Evolutionary conservation across 2,888 invertebrate genomes (phyloP), one percentile per base, ranked within the genome.

Genomic region (Xestia ashworthii): DNA sequence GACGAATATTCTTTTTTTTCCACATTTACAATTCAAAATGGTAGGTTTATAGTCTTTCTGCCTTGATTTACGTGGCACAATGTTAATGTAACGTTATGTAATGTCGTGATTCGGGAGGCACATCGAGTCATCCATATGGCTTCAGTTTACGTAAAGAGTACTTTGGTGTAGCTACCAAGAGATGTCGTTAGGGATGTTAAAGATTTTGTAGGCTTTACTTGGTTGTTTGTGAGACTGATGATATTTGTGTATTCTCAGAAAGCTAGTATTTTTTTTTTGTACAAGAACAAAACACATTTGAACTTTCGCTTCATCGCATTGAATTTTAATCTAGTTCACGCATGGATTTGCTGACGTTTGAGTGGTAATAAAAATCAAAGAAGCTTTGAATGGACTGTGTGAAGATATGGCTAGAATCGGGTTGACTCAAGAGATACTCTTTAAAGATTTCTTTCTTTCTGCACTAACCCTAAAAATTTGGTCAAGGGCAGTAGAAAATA

Each of bases 1-100:
- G 79, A 88, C 85, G 87, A 82, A 87, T 81, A 88, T 81, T 73
- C 66, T 80, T 86, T 78, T 83, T 81, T 79, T 82, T 76, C 76
- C 71, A 80, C 87, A 88, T 88, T 88, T 88, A 84, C 88, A 88
- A 88, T 88, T 88, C 88, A 85, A 87, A 88, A 86, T 79, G 77
- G 71, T 66, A 48, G 79, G 41, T 87, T 87, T 88, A 85, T 82
- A 70, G 81, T 79, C 60, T 82, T 87, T 78, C 71, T 55, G 66
- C 4, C 55, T 66, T 88, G 86, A 88, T 88, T 88, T 87, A 88
- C 78, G 81, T 74, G 41, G 3, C 22, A 67, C 44, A 16, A 79
- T 82, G 84, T 81, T 82, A 85, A 85, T 85, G 70, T 85, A 32
- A 78, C 38, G 74, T 83, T 44, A 69, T 50, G 60, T 74, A 78